These are phyloP conservation scores for Prosapia bicincta DNA, from an alignment of 2,888 invertebrate species.

Conservation along the genomic window DNA sequence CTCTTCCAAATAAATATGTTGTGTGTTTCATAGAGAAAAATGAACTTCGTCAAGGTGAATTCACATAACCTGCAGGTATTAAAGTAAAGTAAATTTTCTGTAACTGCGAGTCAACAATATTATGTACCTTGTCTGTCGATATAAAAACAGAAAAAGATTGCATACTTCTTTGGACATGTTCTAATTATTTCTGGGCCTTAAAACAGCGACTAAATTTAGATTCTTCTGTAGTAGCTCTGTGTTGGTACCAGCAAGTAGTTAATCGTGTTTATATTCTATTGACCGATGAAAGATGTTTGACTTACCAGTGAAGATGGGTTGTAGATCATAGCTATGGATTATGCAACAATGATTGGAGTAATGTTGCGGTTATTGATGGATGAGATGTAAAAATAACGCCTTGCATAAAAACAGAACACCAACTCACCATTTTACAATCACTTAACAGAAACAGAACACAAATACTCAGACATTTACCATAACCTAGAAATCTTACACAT, in stretches of 20 bases:
- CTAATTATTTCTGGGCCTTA: constrained; percentile 89
- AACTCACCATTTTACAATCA: too few relatives aligned
- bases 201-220: constrained; percentile 69
- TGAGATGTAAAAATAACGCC: too few relatives aligned
- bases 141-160: constrained; percentile 46
- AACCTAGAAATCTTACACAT: too few relatives aligned
- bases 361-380: constrained; percentile 75
- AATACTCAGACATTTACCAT: too few relatives aligned
- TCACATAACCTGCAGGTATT: constrained; percentile 56
- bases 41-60: constrained; percentile 80
- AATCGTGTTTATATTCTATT: constrained; percentile 58
- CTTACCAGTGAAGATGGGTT: constrained; percentile 64
- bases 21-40: constrained; percentile 88
- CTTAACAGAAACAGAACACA: too few relatives aligned
- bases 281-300: constrained; percentile 49
- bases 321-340: constrained; percentile 55
- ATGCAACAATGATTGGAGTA: constrained; percentile 53
- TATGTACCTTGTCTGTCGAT: constrained; percentile 54
- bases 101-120: constrained; percentile 76
- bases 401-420: too few relatives aligned
- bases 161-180: constrained; percentile 70
- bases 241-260: constrained; percentile 50
- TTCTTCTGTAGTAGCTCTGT: constrained; percentile 42
- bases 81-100: constrained; percentile 63
- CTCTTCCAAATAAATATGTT: constrained; percentile 61